These are phyloP conservation scores for Choloepus hoffmanni DNA, from an alignment of 2,113 vertebrate genomes.

Conservation along the genomic window DNA sequence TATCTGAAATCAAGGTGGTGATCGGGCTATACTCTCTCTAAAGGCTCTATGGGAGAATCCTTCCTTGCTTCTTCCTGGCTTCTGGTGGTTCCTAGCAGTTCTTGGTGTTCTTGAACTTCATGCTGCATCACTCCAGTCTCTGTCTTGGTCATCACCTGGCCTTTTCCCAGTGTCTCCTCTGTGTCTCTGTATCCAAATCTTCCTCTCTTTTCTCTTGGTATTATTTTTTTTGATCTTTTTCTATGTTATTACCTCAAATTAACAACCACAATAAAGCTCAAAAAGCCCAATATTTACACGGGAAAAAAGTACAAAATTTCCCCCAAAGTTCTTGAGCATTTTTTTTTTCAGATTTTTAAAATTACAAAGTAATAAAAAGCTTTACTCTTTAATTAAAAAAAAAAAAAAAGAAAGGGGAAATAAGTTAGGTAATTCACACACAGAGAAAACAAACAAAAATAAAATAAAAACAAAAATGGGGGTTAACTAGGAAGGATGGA, in stretches of 20 bases:
- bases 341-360: constrained; percentile 90
- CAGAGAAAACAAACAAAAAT: constrained; percentile 84
- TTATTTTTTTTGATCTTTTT: constrained; percentile 87
- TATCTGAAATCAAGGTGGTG: not conserved
- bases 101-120: not conserved
- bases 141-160: not conserved
- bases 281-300: constrained; percentile 94
- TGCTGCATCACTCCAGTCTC: not conserved
- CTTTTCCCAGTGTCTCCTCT: not conserved
- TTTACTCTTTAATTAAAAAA: constrained; percentile 91
- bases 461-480: constrained; percentile 82
- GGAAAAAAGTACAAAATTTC: constrained; percentile 94
- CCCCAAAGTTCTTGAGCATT: constrained; percentile 90
- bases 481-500: constrained; percentile 86
- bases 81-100: too few relatives aligned
- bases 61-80: not conserved
- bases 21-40: not conserved
- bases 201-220: not conserved
- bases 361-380: constrained; percentile 94
- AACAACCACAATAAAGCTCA: constrained; percentile 94
- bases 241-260: constrained; percentile 95
- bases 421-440: constrained; percentile 87
- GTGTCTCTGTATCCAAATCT: not conserved
- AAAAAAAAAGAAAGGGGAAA: constrained; percentile 83
- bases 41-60: not conserved